These are phyloP conservation scores for Trachemys scripta DNA, from an alignment of 2,113 vertebrate genomes.

Conservation along the genomic window DNA sequence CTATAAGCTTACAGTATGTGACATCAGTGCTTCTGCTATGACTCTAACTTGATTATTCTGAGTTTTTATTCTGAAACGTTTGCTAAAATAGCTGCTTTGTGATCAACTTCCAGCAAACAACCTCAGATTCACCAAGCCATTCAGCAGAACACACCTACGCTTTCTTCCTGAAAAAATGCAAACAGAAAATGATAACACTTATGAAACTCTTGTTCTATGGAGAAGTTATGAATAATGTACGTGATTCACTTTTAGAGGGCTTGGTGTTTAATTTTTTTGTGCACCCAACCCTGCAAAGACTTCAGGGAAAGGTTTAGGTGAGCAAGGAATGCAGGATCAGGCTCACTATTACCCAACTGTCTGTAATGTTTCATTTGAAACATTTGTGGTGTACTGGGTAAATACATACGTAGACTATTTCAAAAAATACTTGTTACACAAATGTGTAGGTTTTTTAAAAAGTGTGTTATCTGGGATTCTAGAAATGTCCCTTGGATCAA, in stretches of 20 bases:
- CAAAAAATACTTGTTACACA: background rate
- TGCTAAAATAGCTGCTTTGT: background rate
- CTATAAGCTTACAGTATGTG: background rate
- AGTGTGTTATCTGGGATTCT: conserved; percentile 6
- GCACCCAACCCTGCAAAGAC: background rate
- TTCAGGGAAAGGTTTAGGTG: background rate
- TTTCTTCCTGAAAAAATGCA: background rate
- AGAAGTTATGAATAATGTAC: fast-evolving
- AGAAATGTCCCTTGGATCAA: background rate
- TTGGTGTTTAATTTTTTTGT: background rate
- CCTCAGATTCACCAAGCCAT: background rate
- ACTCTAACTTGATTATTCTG: background rate
- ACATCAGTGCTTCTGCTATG: fast-evolving
- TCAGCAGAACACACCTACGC: background rate
- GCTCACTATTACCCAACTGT: background rate
- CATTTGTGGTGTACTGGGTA: background rate
- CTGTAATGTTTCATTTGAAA: background rate
- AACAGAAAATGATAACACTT: background rate
- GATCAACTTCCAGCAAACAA: background rate
- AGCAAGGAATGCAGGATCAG: fast-evolving
- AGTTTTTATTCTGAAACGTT: fast-evolving
- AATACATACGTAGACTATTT: background rate
- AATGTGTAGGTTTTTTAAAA: conserved; percentile 38
- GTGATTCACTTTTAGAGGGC: background rate
- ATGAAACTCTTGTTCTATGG: fast-evolving